These are phyloP conservation scores for Ochropleura plecta DNA, from an alignment of 2,888 invertebrate species.

Conservation along the genomic window DNA sequence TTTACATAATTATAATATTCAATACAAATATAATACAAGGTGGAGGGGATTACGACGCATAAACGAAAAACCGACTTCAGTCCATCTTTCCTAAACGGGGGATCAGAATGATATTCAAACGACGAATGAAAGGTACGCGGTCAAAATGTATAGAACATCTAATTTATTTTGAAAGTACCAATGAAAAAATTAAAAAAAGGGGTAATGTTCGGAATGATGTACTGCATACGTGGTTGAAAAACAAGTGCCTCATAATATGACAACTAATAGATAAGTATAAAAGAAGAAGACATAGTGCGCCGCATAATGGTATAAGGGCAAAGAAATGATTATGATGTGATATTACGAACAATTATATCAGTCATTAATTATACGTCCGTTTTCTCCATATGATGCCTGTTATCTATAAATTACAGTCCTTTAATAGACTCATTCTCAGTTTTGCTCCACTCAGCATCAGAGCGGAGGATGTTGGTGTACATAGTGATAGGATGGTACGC, in stretches of 20 bases:
- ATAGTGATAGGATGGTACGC: conserved; percentile 80
- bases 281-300: too few species aligned
- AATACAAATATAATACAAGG: neutral
- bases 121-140: too few species aligned
- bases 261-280: neutral
- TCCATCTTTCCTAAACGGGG: too few species aligned
- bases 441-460: conserved; percentile 77
- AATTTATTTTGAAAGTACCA: too few species aligned
- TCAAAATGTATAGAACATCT: too few species aligned
- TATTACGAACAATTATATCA: neutral
- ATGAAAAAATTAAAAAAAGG: too few species aligned
- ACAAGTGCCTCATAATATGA: neutral
- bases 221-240: too few species aligned
- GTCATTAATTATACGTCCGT: neutral
- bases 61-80: too few species aligned
- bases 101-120: too few species aligned
- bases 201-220: too few species aligned
- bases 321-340: neutral
- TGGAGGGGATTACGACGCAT: too few species aligned
- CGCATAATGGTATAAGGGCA: too few species aligned
- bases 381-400: neutral
- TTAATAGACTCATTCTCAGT: conserved; percentile 36
- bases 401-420: conserved; percentile 9
- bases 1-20: neutral
- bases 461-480: conserved; percentile 76